phyloP scores from a whole-genome alignment of 2,797 vertebrate species.

The Alosa sapidissima region DNA sequence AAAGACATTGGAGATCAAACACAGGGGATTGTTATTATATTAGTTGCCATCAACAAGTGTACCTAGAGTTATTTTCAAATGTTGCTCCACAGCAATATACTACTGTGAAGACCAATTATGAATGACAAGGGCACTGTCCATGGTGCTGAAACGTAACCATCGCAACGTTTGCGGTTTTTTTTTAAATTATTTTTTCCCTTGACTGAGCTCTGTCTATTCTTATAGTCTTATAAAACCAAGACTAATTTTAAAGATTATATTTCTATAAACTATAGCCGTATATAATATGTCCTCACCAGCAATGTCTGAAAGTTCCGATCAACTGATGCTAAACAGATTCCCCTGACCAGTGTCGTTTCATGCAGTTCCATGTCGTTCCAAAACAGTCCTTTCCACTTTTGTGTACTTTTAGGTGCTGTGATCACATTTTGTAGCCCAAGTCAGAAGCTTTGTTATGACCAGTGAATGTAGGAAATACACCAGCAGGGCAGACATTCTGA shows the following conservation, averaged over 20 bases:
- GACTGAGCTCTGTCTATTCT: background rate
- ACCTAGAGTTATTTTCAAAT: background rate
- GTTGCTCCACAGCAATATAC: background rate
- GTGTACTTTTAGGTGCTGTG: too few relatives aligned
- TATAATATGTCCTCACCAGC: background rate
- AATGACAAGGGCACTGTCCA: background rate
- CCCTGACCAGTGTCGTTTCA: background rate
- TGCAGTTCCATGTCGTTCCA: too few relatives aligned
- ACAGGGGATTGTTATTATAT: background rate
- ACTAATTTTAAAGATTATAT: background rate
- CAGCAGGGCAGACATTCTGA: too few relatives aligned
- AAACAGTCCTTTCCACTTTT: too few relatives aligned
- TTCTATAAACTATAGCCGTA: too few relatives aligned
- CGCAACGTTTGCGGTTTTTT: background rate
- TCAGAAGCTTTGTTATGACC: too few relatives aligned
- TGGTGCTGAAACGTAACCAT: background rate
- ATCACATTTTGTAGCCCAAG: too few relatives aligned
- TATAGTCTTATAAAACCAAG: background rate
- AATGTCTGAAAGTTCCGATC: background rate
- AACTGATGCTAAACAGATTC: background rate
- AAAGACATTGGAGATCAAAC: background rate
- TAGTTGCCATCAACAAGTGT: background rate
- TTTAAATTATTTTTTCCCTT: too few relatives aligned
- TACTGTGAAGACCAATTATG: background rate
- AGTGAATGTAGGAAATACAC: too few relatives aligned